Evolutionary conservation across 2,113 vertebrate genomes (phyloP).

Genomic region (Porphyrio hochstetteri): DNA sequence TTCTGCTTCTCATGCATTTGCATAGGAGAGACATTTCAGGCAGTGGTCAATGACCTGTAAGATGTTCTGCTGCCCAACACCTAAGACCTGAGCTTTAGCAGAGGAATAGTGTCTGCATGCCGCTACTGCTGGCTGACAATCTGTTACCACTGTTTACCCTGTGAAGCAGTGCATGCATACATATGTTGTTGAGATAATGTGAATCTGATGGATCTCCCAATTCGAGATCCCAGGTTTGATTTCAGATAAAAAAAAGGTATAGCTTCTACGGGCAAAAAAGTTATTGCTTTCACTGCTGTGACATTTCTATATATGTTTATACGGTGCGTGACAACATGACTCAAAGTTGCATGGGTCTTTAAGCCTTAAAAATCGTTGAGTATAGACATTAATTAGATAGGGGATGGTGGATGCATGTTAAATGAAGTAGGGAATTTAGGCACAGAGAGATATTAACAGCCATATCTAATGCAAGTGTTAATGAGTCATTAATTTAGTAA

Average conservation of each 20-base stretch:
- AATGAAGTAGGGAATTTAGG: background rate
- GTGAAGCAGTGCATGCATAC: background rate
- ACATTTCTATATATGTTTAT: background rate
- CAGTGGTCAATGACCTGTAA: background rate
- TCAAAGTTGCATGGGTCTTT: background rate
- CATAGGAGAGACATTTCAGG: background rate
- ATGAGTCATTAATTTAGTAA: slow-evolving; percentile 33
- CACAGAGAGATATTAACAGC: background rate
- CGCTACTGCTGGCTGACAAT: background rate
- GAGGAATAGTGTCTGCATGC: background rate
- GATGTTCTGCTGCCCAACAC: background rate
- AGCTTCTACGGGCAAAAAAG: background rate
- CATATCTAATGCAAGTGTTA: slow-evolving; percentile 2
- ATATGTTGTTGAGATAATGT: background rate
- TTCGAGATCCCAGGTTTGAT: background rate
- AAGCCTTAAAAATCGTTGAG: background rate
- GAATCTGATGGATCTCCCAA: background rate
- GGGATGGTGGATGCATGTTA: background rate
- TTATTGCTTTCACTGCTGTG: background rate
- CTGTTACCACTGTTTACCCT: background rate
- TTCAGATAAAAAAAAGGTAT: background rate
- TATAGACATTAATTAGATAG: background rate
- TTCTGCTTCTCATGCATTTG: background rate
- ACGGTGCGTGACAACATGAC: background rate
- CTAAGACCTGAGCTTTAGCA: background rate